Base-by-base conservation (phyloP, 2,113 vertebrate species). In the Abramis brama region DNA sequence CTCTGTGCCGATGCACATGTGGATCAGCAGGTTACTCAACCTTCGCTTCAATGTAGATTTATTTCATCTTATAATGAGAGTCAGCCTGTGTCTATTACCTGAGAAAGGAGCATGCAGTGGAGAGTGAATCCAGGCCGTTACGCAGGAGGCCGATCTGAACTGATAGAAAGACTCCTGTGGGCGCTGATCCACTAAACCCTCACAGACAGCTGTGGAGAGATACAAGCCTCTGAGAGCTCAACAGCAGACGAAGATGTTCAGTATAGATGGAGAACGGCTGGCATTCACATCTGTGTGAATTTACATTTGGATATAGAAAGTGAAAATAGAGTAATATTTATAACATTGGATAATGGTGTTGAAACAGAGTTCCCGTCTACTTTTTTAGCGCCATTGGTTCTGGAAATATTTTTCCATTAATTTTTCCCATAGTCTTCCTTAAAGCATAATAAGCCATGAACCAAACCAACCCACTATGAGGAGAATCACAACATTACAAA, bases 101-200 rank as follows among this genome's bases (percentile, higher is more conserved):
- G 15, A 55, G 12, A 33, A 33, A 5, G 50, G 25, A 47, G 4
- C 45, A 47, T 27, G n/a, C 21, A 7, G n/a, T 75, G 73, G n/a
- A 76, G 25, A 27, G 0, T 1, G 43, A 75, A 75, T 25, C 50
- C 50, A 77, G 47, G 19, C 47, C 5, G 47, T 55, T 76, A 52
- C 10, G 15, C 60, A 27, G 59, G 60, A 27, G 10, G 6, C 55
- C 7, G 55, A 57, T 57, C 55, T 57, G 6, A 57, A 21, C 2
- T 57, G 17, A 57, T 57, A 8, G 6, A 57, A 57, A 57, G 55
- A 1, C 73, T 76, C 45, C 73, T 50, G n/a, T 76, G 55, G 55
- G 55, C 5, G 17, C 52, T 55, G 71, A 76, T 76, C 43, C 47
- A n/a, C 47, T 76, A 30, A 76, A 76, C 47, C 74, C 47, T 52